Percentiles rank a stretch among this genome's conserved stretches.
Conservation (phyloP, 2,888 invertebrate genomes). For the Archaeoteleia sp. region DNA sequence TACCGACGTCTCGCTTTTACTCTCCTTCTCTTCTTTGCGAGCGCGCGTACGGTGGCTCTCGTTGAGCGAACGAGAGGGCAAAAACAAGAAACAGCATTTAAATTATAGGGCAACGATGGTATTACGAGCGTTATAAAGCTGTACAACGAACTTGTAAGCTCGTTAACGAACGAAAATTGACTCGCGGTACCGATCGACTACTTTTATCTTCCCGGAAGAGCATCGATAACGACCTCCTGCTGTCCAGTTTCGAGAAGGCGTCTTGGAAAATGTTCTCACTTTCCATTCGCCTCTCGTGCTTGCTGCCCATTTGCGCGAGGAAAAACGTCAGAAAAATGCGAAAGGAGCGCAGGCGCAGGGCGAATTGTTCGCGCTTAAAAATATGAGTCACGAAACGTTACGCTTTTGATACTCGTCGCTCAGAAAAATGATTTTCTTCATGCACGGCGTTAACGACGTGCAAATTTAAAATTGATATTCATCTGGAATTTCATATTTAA, state of each 20-base stretch:
- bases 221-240: constrained; percentile 52
- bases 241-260: constrained; percentile 38
- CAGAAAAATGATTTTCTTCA: too few relatives aligned
- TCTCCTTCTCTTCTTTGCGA: constrained; percentile 28
- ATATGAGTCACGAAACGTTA: constrained; percentile 11
- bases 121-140: constrained; percentile 61
- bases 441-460: neutral
- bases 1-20: constrained; percentile 23
- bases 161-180: constrained; percentile 65
- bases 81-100: constrained; percentile 54
- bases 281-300: constrained; percentile 32
- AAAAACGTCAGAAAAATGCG: constrained; percentile 19
- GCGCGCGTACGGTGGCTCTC: constrained; percentile 44
- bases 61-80: constrained; percentile 38
- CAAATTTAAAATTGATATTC: too few relatives aligned
- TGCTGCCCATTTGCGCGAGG: constrained; percentile 15
- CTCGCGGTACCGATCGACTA: constrained; percentile 54
- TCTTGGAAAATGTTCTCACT: constrained; percentile 52
- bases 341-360: constrained; percentile 6
- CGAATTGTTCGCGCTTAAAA: constrained; percentile 39
- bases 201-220: constrained; percentile 59
- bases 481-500: too few relatives aligned
- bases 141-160: constrained; percentile 58
- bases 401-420: too few relatives aligned
- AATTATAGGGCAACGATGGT: constrained; percentile 56